Base-by-base conservation (phyloP, 1,140 invertebrate genomes). In the Grapholita molesta region DNA sequence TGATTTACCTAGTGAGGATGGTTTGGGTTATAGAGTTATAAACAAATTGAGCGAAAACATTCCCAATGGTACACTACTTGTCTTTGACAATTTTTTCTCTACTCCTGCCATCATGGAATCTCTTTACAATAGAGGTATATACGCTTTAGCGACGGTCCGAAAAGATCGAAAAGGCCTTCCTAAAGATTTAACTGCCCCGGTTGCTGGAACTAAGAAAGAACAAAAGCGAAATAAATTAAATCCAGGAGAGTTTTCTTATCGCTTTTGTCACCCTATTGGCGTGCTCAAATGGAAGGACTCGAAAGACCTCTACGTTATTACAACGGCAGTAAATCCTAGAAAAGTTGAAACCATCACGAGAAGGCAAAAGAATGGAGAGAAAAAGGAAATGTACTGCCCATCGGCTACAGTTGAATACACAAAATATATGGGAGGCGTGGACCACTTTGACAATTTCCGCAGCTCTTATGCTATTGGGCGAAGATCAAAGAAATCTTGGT, bases 261-360 rank as follows among this genome's bases (percentile, higher is more conserved):
- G 52, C 69, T 30, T 3, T 30, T 30, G 75, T 67, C 76, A 77
- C 35, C 71, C 76, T 9, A 73, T 71, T 71, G 76, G 74, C 38
- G 74, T 83, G 28, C 28, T 3, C 32, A 84, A 82, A 55, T 82
- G 79, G 79, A 66, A 73, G 67, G 75, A 84, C 52, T 80, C 78
- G 2, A 76, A 74, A 64, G 78, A 82, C 61, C 79, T 80, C 21
- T 12, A 61, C 70, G 64, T 82, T 0, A 73, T 80, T 1, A 78
- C 79, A 15, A 86, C 77, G 57, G 82, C 80, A 7, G 74, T 78
- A 68, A 70, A 82, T 6, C 80, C 80, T 35, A 8, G 38, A 33
- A 71, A 77, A 9, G 72, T 68, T 70, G 67, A 21, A 33, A 0
- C 70, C 2, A 52, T 85, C 70, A 80, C 82, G 57, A 75, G 78